Evolutionary conservation across 35 echinoderm and acorn worm species (phyloP).

Genomic region (Patiria miniata): DNA sequence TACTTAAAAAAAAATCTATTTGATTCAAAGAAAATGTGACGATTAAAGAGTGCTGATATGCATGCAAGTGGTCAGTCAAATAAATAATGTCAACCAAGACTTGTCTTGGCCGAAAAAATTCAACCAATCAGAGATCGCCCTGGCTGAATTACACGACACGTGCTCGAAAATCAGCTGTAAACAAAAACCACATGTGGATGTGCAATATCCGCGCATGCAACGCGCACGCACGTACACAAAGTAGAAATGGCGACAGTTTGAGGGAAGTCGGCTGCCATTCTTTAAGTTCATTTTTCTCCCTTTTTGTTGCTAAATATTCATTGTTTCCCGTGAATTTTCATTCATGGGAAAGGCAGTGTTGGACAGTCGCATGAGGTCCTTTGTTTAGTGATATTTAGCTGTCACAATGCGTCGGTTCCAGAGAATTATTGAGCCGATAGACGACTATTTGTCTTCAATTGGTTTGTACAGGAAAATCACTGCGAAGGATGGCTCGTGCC

Average conservation of each 20-base stretch:
- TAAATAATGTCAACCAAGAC: no score
- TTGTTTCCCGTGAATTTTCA: background rate
- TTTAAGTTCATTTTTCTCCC: background rate
- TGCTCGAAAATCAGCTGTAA: no score
- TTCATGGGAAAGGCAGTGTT: background rate
- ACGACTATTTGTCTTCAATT: conserved; percentile 82
- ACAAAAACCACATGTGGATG: no score
- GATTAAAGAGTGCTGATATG: no score
- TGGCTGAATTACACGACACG: no score
- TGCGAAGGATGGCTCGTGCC: conserved; percentile 95
- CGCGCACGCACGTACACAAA: no score
- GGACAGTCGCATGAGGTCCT: conserved; percentile 23
- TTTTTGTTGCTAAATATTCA: background rate
- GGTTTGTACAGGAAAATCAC: conserved; percentile 93
- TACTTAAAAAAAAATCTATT: no score
- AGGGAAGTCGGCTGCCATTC: background rate
- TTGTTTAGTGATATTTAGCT: conserved; percentile 27
- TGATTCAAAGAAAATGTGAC: no score
- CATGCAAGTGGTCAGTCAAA: no score
- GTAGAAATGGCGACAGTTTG: conserved; percentile 2
- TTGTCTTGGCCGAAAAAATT: no score
- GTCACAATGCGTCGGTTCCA: conserved; percentile 42
- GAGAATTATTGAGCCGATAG: conserved; percentile 79
- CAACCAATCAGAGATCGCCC: no score
- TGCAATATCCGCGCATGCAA: no score